Conservation (phyloP, 1,140 invertebrate species). For the Sesamia nonagrioides region DNA sequence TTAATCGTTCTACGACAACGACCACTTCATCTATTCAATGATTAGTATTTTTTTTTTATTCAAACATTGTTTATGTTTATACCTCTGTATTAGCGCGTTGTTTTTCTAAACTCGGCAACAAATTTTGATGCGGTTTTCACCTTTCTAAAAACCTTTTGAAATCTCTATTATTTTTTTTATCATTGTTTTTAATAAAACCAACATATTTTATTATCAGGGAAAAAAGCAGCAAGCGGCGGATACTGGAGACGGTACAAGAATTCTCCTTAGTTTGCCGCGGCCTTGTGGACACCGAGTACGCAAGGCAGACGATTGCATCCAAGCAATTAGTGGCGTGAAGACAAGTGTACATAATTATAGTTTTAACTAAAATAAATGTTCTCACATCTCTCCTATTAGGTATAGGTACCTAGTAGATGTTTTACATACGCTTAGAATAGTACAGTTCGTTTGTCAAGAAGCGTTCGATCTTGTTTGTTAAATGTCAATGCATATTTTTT, state of each 20-base stretch:
- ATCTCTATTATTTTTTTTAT: background rate
- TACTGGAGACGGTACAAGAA: slow-evolving; percentile 82
- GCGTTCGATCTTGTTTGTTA: background rate
- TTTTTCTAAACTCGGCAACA: no score
- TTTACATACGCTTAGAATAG: slow-evolving; percentile 23
- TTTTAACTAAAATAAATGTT: slow-evolving; percentile 1
- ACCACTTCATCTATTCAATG: no score
- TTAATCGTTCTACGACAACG: no score
- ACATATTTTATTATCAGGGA: slow-evolving; percentile 70
- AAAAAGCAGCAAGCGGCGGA: slow-evolving; percentile 75
- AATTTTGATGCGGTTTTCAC: no score
- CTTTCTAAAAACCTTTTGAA: no score
- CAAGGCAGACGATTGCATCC: slow-evolving; percentile 73
- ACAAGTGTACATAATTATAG: background rate
- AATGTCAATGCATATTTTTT: no score
- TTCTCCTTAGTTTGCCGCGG: slow-evolving; percentile 84
- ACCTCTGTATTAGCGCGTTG: no score
- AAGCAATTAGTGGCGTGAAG: slow-evolving; percentile 72
- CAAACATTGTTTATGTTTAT: no score
- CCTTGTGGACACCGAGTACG: slow-evolving; percentile 82
- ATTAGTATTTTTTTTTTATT: no score
- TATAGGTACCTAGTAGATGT: slow-evolving; percentile 5
- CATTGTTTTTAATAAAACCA: background rate
- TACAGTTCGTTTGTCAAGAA: background rate
- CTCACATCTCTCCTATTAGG: slow-evolving; percentile 11